Conservation (phyloP, 2,888 invertebrate species). For the Branchinecta sandiegonensis region DNA sequence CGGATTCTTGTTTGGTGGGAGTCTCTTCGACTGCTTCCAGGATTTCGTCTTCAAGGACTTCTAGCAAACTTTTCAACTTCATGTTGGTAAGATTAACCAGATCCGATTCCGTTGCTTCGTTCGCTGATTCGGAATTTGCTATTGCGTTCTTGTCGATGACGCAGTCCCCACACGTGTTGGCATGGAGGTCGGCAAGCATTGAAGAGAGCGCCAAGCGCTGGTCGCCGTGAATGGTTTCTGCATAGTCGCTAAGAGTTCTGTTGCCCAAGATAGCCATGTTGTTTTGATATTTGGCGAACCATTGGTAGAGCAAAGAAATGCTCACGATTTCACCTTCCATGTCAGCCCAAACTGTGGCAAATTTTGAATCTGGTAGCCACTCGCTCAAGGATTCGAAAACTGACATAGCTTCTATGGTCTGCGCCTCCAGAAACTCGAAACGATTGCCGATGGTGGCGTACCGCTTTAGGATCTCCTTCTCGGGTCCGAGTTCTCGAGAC, state of each 20-base stretch:
- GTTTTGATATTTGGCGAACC: slow-evolving; percentile 23
- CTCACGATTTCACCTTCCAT: slow-evolving; percentile 16
- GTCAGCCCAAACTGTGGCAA: slow-evolving; percentile 16
- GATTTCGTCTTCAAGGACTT: not conserved
- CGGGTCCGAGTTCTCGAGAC: slow-evolving; percentile 19
- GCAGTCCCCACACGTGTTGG: not conserved
- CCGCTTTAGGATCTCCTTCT: slow-evolving; percentile 22
- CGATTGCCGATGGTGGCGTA: slow-evolving; percentile 17
- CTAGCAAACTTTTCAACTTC: not conserved
- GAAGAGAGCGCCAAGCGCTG: slow-evolving; percentile 6
- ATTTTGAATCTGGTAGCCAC: not conserved
- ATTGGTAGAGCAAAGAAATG: slow-evolving; percentile 18
- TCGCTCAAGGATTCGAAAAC: not conserved
- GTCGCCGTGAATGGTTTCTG: slow-evolving; percentile 18
- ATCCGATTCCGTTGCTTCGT: not conserved
- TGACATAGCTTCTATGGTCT: not conserved
- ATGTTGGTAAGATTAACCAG: not conserved
- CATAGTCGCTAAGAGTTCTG: slow-evolving; percentile 21
- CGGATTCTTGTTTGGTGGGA: no score
- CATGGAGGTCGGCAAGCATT: slow-evolving; percentile 17
- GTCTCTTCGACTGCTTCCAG: not conserved
- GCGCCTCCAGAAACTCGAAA: slow-evolving; percentile 19
- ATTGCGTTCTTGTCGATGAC: not conserved
- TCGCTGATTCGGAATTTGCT: not conserved
- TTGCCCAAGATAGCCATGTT: slow-evolving; percentile 21